These are phyloP conservation scores for Hymenochirus boettgeri DNA, from an alignment of 2,113 vertebrate genomes.

Conservation along the genomic window DNA sequence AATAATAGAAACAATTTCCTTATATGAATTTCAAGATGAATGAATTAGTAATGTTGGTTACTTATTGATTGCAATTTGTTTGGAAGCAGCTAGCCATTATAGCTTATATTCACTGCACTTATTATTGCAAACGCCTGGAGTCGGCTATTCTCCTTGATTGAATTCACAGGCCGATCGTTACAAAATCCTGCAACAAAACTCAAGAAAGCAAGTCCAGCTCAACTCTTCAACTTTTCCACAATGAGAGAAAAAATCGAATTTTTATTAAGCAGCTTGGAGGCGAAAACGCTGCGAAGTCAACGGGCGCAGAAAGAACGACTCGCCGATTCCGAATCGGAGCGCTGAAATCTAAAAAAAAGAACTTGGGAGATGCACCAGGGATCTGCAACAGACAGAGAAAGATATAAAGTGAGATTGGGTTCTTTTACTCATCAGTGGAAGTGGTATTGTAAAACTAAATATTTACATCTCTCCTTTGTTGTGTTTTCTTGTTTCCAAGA, in stretches of 20 bases:
- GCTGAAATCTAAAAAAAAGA: slow-evolving; percentile 71
- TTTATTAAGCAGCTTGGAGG: slow-evolving; percentile 52
- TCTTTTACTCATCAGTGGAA: too few species aligned
- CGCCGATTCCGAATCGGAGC: slow-evolving; percentile 59
- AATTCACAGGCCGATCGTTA: slow-evolving; percentile 76
- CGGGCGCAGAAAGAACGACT: slow-evolving; percentile 55
- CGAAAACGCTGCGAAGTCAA: slow-evolving; percentile 54
- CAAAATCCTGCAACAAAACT: slow-evolving; percentile 71
- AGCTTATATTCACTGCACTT: too few species aligned
- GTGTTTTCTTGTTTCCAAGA: slow-evolving; percentile 56
- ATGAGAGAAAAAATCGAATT: slow-evolving; percentile 59
- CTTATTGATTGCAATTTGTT: too few species aligned
- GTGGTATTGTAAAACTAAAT: too few species aligned
- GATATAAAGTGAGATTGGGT: slow-evolving; percentile 76
- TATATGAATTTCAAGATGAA: too few species aligned
- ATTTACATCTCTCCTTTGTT: too few species aligned
- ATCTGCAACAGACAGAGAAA: slow-evolving; percentile 79
- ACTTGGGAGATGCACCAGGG: slow-evolving; percentile 70
- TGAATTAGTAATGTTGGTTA: too few species aligned
- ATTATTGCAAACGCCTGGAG: too few species aligned
- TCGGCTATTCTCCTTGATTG: too few species aligned
- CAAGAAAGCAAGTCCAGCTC: slow-evolving; percentile 63
- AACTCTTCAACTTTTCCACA: slow-evolving; percentile 78
- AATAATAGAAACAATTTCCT: too few species aligned
- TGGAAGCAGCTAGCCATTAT: too few species aligned